Evolutionary conservation across 2,888 invertebrate species (phyloP).

Genomic region (Penaeus monodon): DNA sequence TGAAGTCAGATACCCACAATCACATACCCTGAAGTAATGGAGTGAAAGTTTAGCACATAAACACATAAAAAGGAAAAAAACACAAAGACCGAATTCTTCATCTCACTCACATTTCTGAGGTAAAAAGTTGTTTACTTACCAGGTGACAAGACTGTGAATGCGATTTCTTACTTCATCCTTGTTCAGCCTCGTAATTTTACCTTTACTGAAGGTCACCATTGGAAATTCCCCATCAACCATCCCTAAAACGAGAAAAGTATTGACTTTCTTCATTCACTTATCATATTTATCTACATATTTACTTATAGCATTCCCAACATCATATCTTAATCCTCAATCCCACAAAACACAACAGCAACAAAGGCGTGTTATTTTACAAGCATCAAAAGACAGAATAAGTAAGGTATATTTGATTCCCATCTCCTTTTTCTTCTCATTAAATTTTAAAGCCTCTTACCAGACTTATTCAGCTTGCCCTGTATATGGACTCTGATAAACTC

Average conservation of each 20-base stretch:
- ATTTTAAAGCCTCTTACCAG: slow-evolving; percentile 8
- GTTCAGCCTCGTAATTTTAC: slow-evolving; percentile 50
- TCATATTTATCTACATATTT: background rate
- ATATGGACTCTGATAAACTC: slow-evolving; percentile 45
- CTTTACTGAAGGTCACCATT: slow-evolving; percentile 41
- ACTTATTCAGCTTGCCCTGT: slow-evolving; percentile 31
- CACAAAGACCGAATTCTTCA: no score
- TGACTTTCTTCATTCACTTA: background rate
- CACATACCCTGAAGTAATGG: slow-evolving; percentile 39
- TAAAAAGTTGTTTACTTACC: slow-evolving; percentile 25
- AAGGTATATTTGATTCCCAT: no score
- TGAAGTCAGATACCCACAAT: slow-evolving; percentile 45
- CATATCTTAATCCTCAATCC: no score
- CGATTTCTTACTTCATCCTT: slow-evolving; percentile 42
- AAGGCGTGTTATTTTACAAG: no score
- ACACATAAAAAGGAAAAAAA: no score
- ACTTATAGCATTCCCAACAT: no score
- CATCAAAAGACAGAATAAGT: no score
- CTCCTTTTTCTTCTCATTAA: no score
- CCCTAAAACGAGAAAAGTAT: slow-evolving; percentile 19
- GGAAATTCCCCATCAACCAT: slow-evolving; percentile 61
- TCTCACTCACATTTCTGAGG: no score
- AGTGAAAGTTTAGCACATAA: no score
- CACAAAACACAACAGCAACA: no score
- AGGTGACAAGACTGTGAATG: slow-evolving; percentile 30